Evolutionary conservation across 2,888 invertebrate species (phyloP), one percentile per base, ranked within the genome.

Genomic region (Iselma pallidipennis): DNA sequence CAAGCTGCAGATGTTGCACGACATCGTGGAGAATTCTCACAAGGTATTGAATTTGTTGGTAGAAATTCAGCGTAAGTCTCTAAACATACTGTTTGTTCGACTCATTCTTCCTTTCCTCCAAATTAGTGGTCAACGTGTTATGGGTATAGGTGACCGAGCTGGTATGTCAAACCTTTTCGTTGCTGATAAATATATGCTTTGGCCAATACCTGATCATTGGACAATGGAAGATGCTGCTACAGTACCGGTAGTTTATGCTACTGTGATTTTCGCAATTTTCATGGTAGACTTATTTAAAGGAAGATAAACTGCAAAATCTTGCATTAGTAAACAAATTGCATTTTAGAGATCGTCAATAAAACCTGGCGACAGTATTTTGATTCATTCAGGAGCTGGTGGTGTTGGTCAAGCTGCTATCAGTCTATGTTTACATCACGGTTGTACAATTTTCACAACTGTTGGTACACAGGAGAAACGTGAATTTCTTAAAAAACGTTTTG

Each of bases 1-100:
- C 89, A 92, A 4, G 87, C 89, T 0, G 96, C 96, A 26, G 10
- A 9, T 77, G 87, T 92, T 29, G 85, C 84, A 0, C 83, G 90
- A n/a, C 75, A 86, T 25, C 82, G 85, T 9, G 87, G 92, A 69
- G 88, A 88, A 66, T 87, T 86, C 70, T 85, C 89, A 0, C 84
- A 88, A 67, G 91, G 91, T 0, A 86, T 91, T 66, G 91, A 92
- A 70, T 85, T 86, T 68, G 85, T 87, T 7, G 91, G 91, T 19
- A 2, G 49, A 28, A 28, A 56, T 55, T 7, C 25, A 53, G 54
- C 49, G 70, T 70, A 62, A 64, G 60, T 57, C n/a, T 4, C 4
- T 14, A n/a, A 16, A n/a, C n/a, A 48, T 48, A 14, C 28, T 14
- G 2, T 50, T 5, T 23, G 23, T 2, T 26, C 60, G 28, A 25